These are phyloP conservation scores for Periophthalmus magnuspinnatus DNA, from an alignment of 2,797 vertebrate species.

Conservation along the genomic window DNA sequence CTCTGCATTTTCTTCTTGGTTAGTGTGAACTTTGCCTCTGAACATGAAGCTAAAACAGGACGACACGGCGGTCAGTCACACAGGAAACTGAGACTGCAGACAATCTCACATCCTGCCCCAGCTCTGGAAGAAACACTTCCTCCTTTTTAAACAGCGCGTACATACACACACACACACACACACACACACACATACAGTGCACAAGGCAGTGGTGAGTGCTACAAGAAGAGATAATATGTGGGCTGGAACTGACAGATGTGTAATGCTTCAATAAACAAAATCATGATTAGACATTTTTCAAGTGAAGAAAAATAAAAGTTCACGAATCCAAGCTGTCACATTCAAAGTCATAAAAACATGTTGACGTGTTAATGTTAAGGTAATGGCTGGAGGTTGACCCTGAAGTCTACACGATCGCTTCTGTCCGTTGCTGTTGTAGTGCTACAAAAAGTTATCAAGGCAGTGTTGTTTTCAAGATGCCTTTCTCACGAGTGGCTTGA, in stretches of 20 bases:
- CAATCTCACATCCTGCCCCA: conserved; percentile 74
- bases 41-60: conserved; percentile 35
- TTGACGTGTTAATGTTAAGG: too few species aligned
- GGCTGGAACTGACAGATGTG: conserved; percentile 27
- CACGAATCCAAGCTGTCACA: conserved; percentile 27
- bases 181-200: conserved; percentile 34
- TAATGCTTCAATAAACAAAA: conserved; percentile 7
- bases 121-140: conserved; percentile 67
- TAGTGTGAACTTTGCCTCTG: conserved; percentile 43
- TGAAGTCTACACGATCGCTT: conserved; percentile 46
- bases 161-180: too few species aligned
- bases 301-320: conserved; percentile 43
- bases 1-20: conserved; percentile 1
- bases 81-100: conserved; percentile 72
- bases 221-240: conserved; percentile 26
- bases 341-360: conserved; percentile 28
- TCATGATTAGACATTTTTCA: conserved; percentile 50
- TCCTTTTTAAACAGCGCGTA: conserved; percentile 43
- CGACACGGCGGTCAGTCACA: conserved; percentile 66
- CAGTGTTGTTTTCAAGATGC: conserved; percentile 36
- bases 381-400: conserved; percentile 52
- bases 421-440: conserved; percentile 26
- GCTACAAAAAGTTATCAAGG: conserved; percentile 41
- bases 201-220: conserved; percentile 32
- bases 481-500: conserved; percentile 32